A percentile compares a stretch with the other conserved stretches of the same genome.
Evolutionary conservation across 2,888 invertebrate genomes (phyloP).

Genomic region (Carcina quercana): DNA sequence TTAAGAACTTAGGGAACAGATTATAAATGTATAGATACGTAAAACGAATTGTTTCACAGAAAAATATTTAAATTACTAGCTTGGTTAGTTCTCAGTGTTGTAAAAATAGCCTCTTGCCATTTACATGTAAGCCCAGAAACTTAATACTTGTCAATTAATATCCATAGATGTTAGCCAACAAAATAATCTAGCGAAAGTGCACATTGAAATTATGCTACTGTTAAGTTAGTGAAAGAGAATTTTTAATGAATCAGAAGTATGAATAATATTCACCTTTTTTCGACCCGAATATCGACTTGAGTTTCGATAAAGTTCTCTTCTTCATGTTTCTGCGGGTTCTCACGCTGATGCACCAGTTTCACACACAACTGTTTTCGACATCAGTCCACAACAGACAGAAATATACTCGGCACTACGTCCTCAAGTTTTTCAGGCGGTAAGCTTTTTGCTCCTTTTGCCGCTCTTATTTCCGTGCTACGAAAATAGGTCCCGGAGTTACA

Average conservation of each 20-base stretch:
- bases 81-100: conserved; percentile 4
- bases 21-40: too few species aligned
- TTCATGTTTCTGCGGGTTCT: conserved; percentile 44
- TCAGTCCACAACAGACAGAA: conserved; percentile 59
- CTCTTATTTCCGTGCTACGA: conserved; percentile 74
- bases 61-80: too few species aligned
- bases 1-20: too few species aligned
- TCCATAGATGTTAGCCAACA: too few species aligned
- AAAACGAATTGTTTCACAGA: too few species aligned
- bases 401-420: conserved; percentile 64
- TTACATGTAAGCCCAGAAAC: too few species aligned
- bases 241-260: too few species aligned
- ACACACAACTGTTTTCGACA: conserved; percentile 46
- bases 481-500: conserved; percentile 69
- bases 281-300: conserved; percentile 61
- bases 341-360: conserved; percentile 25
- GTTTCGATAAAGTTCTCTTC: conserved; percentile 63
- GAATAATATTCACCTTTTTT: conserved; percentile 52
- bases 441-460: conserved; percentile 72
- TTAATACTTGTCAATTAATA: too few species aligned
- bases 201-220: background rate
- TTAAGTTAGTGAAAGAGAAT: conserved; percentile 8
- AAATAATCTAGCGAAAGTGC: too few species aligned
- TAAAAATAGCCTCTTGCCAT: too few species aligned
- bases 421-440: conserved; percentile 66